These are phyloP conservation scores for Rhipidura dahli DNA, from an alignment of 2,113 vertebrate species.

Conservation along the genomic window DNA sequence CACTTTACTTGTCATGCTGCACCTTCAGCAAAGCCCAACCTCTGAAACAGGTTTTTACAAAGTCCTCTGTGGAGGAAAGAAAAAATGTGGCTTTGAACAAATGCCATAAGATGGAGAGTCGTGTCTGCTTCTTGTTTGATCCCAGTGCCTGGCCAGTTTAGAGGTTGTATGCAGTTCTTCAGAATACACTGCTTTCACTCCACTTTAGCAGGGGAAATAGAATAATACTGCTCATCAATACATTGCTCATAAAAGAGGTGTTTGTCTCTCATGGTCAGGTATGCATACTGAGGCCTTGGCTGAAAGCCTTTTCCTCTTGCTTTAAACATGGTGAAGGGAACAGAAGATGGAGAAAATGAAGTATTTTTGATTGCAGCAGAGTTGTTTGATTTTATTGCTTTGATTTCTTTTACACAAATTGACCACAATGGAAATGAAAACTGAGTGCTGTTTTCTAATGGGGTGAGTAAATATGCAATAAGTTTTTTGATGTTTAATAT, in stretches of 20 bases:
- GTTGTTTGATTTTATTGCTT: not conserved
- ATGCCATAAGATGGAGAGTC: not conserved
- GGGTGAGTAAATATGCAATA: not conserved
- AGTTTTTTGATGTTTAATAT: not conserved
- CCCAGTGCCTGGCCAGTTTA: not conserved
- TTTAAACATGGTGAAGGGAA: not conserved
- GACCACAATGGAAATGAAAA: not conserved
- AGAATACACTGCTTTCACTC: not conserved
- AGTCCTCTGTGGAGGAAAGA: not conserved
- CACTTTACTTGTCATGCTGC: not conserved
- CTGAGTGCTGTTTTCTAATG: not conserved
- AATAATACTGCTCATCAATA: not conserved
- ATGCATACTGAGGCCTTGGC: not conserved
- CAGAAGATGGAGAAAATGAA: not conserved
- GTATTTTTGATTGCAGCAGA: not conserved
- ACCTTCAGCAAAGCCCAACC: not conserved
- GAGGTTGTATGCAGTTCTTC: not conserved
- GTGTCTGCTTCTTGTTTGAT: not conserved
- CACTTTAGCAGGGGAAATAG: not conserved
- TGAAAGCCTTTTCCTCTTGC: not conserved
- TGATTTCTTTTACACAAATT: not conserved
- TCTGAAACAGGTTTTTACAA: not conserved
- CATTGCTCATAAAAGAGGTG: not conserved
- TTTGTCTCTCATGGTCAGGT: not conserved
- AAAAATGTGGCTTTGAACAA: not conserved